Base-by-base conservation (phyloP, 2,113 vertebrate genomes). In the Thalassoma bifasciatum region DNA sequence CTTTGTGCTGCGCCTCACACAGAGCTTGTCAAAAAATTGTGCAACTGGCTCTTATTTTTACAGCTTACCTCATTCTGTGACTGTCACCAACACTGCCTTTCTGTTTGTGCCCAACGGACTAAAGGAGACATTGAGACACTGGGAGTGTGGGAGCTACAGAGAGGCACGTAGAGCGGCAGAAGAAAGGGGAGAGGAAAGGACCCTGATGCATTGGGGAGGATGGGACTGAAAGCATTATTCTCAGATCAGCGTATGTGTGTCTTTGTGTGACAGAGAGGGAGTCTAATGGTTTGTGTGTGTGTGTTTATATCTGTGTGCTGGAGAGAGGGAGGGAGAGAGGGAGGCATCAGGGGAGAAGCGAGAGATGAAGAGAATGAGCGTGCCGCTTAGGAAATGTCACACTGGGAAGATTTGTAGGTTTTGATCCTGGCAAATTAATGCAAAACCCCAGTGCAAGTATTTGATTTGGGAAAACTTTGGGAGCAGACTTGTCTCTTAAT, bases 341-440 rank as follows among this genome's bases (percentile, higher is more conserved):
- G 72, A 79, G 86, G 92, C 85, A 86, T 90, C 90, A 90, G 81
- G 91, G 90, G 91, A 92, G 85, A 86, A 67, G 87, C 75, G 77
- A 85, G 83, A 87, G 90, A 93, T 93, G 92, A 93, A 92, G 91
- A 93, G 91, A 93, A 93, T 91, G 89, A 93, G 91, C 91, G 84
- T 91, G 92, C 90, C 90, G 95, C 95, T 96, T 95, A 95, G 95
- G 95, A 95, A 95, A 95, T 96, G 97, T 96, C 97, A 97, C 95
- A 97, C 96, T 97, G 96, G 93, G 97, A 98, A 99, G 96, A 99
- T 98, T 98, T 98, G 94, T 93, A 96, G 95, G 93, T 93, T 98
- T 98, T 99, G 97, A 98, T 98, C 96, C 96, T 94, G 95, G 95
- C 94, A 97, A 99, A 99, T 98, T 97, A 99, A 98, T 98, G 97